These are phyloP conservation scores for Lucinisca nassula DNA, from an alignment of 2,888 invertebrate genomes.

Conservation along the genomic window DNA sequence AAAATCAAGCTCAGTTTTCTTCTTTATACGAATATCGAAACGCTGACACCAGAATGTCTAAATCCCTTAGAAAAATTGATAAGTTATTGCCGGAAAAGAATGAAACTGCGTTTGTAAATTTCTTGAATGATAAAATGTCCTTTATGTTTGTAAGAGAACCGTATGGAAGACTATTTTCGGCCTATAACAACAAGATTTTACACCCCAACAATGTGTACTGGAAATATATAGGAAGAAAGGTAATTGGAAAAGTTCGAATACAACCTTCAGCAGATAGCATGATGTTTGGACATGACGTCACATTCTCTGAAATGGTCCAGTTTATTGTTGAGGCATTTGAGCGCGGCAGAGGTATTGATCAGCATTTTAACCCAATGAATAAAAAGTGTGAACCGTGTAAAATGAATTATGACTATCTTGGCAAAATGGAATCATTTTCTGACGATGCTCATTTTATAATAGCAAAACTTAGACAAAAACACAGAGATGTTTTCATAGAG, in stretches of 20 bases:
- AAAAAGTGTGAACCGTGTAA: constrained; percentile 2
- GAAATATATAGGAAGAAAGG: neutral
- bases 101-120: neutral
- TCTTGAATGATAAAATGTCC: neutral
- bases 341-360: neutral
- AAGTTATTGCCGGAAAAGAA: neutral
- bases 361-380: neutral
- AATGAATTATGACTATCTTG: neutral
- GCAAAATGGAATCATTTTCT: neutral
- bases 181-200: constrained; percentile 7
- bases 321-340: neutral
- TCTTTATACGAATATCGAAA: neutral
- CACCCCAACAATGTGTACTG: neutral
- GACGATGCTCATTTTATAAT: constrained; percentile 3
- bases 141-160: constrained; percentile 2
- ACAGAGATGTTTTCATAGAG: neutral
- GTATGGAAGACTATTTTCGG: neutral
- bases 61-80: neutral
- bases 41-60: neutral
- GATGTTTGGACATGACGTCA: neutral
- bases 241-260: neutral
- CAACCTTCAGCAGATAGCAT: neutral
- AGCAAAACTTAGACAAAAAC: neutral
- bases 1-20: neutral
- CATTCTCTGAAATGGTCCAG: neutral